phyloP scores from a whole-genome alignment of 1,140 invertebrate genomes.

The Caenorhabditis latens region DNA sequence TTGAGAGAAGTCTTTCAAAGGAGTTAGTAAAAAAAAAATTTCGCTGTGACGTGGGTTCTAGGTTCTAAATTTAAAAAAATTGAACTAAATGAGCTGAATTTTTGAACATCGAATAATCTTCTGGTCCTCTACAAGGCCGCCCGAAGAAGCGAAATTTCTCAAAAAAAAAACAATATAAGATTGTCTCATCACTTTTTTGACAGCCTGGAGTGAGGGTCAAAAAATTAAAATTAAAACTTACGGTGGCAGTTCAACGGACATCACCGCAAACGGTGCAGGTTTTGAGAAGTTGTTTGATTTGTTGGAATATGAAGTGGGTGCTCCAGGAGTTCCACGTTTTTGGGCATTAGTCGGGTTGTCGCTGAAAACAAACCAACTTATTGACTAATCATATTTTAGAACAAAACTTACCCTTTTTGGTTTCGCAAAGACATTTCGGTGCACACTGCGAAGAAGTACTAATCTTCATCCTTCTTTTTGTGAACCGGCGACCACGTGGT shows the following conservation, averaged over 20 bases:
- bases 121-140: no score
- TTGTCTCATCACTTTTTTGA: no score
- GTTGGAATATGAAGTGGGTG: background rate
- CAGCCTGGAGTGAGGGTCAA: no score
- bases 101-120: background rate
- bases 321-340: background rate
- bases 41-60: no score
- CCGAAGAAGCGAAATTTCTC: no score
- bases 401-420: constrained; percentile 12
- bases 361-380: background rate
- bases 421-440: constrained; percentile 19
- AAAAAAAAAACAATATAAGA: no score
- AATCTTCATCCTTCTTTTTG: background rate
- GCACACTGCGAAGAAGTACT: background rate
- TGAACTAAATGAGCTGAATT: background rate
- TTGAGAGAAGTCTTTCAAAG: no score
- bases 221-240: background rate
- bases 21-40: no score
- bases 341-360: background rate
- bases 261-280: background rate
- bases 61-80: no score
- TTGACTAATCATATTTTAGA: background rate
- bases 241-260: constrained; percentile 37
- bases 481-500: background rate
- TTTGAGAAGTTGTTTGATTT: background rate